phyloP scores from a whole-genome alignment of 2,888 invertebrate species.

The Mesorhabditis belari region DNA sequence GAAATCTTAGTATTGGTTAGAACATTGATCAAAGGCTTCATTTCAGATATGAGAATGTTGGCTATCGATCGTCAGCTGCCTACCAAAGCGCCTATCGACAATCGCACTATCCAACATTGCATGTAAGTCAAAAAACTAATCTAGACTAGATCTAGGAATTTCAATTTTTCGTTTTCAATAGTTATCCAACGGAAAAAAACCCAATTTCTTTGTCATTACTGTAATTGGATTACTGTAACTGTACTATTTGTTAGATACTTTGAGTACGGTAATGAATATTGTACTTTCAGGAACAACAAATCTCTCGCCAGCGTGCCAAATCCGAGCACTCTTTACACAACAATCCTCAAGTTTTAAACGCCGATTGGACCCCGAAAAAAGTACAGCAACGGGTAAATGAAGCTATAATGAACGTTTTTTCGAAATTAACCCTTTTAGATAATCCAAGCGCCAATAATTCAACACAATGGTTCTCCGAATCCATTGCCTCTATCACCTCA shows the following conservation, averaged over 20 bases:
- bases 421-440: neutral
- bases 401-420: neutral
- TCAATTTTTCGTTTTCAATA: too few relatives aligned
- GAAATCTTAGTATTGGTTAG: too few relatives aligned
- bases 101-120: constrained; percentile 48
- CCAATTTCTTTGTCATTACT: too few relatives aligned
- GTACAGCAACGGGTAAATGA: neutral
- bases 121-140: too few relatives aligned
- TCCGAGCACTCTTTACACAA: constrained; percentile 4
- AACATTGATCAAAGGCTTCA: too few relatives aligned
- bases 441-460: too few relatives aligned
- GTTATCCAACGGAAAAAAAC: too few relatives aligned
- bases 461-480: too few relatives aligned
- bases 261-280: neutral
- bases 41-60: constrained; percentile 49
- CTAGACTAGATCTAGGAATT: too few relatives aligned
- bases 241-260: neutral
- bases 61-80: constrained; percentile 42
- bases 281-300: constrained; percentile 19
- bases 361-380: neutral
- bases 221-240: too few relatives aligned
- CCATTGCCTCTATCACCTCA: too few relatives aligned
- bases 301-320: constrained; percentile 18
- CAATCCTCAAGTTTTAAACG: neutral
- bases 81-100: constrained; percentile 49